phyloP scores from a whole-genome alignment of 2,797 vertebrate genomes.

The Cossypha dichroa region DNA sequence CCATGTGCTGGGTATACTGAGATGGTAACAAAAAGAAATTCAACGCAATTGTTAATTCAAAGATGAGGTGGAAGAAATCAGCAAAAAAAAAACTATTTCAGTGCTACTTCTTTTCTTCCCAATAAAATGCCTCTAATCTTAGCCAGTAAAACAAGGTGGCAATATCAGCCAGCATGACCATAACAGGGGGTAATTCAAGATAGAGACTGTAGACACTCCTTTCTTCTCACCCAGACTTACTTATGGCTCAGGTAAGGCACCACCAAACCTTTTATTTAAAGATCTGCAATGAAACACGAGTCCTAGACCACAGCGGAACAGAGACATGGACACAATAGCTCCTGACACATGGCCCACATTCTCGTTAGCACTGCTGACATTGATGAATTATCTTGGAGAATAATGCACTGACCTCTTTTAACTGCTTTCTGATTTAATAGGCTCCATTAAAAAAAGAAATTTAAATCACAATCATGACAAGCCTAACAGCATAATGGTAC shows the following conservation, averaged over 20 bases:
- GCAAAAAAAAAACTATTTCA: background rate
- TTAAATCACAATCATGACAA: background rate
- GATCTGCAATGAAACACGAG: background rate
- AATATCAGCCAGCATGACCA: background rate
- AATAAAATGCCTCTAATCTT: background rate
- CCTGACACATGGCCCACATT: background rate
- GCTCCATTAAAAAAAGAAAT: background rate
- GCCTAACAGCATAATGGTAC: background rate
- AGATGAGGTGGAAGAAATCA: background rate
- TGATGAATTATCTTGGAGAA: constrained; percentile 9
- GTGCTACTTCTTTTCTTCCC: background rate
- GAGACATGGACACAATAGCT: background rate
- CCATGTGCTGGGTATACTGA: background rate
- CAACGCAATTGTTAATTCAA: background rate
- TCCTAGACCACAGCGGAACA: background rate
- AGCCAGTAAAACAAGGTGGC: background rate
- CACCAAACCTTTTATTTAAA: background rate
- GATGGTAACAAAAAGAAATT: background rate
- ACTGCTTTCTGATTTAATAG: constrained; percentile 9
- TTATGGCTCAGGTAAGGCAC: background rate
- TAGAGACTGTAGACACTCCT: background rate
- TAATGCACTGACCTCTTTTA: constrained; percentile 19
- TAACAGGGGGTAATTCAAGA: background rate
- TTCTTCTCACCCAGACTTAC: background rate
- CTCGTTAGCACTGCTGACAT: background rate